Evolutionary conservation across 2,113 vertebrate genomes (phyloP), one percentile per base, ranked within the genome.

Genomic region (Salvelinus alpinus): DNA sequence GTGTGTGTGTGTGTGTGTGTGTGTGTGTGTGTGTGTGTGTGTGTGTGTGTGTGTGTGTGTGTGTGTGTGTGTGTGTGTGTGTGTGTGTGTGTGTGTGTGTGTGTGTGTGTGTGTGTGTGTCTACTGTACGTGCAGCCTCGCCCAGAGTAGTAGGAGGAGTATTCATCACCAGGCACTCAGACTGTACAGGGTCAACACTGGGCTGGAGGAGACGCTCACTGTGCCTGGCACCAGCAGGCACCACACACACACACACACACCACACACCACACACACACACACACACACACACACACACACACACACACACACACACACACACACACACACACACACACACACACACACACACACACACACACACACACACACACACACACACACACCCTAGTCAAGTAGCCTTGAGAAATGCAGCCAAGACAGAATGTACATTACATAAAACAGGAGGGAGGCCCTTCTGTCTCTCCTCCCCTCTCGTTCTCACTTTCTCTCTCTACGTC

Each of bases 161-260:
- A 74, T 85, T 76, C 76, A 82, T 85, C 83, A 85, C 38, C 38
- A 44, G 38, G 38, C 57, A 59, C 75, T 74, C 67, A 54, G 73
- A 86, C 87, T 85, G 88, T 83, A 84, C 79, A 88, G 91, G 91
- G 92, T 93, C 92, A 94, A 86, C 78, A 80, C 79, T 72, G 84
- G 84, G 84, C 85, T 86, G 87, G 88, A 86, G 74, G 88, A 89
- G 87, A 88, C 78, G 70, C 88, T 65, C 48, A 27, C 80, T 85
- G 93, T 92, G 91, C 93, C 92, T 92, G 93, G 93, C 89, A 94
- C 93, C 87, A 80, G 78, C 82, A 85, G 79, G 86, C 89, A 90
- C 91, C 76, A 68, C 24, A 81, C 74, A 68, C 72, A 73, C 71
- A 54, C 79, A 82, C 31, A 51, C 78, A 76, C 71, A 31, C 29